A percentile compares a stretch with the other conserved stretches of the same genome.
These are phyloP conservation scores for Megaptera novaeangliae DNA, from an alignment of 2,113 vertebrate species.

Conservation along the genomic window DNA sequence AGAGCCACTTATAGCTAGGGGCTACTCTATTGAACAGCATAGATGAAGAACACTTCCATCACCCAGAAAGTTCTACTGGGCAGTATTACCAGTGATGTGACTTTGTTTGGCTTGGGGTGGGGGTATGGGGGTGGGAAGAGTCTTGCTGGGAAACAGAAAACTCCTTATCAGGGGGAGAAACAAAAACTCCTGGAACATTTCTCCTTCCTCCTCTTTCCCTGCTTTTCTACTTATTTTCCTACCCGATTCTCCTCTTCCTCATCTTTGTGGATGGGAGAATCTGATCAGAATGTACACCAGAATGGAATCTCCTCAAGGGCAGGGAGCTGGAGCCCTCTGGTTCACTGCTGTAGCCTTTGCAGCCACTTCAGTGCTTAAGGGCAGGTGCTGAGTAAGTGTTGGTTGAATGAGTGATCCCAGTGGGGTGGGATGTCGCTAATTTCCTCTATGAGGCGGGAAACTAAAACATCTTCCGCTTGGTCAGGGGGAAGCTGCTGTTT, in stretches of 20 bases:
- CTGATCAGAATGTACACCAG: not conserved
- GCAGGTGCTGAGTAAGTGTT: not conserved
- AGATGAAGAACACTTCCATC: not conserved
- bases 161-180: not conserved
- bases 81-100: not conserved
- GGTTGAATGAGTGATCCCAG: not conserved
- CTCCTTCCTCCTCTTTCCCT: slow-evolving; percentile 10
- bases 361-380: not conserved
- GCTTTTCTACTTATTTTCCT: slow-evolving; percentile 42
- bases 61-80: not conserved
- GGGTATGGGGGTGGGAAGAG: not conserved
- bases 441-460: not conserved
- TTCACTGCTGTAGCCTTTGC: not conserved
- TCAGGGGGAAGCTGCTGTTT: not conserved
- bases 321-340: not conserved
- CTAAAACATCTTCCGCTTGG: not conserved
- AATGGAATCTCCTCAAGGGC: not conserved
- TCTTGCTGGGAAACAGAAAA: not conserved
- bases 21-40: not conserved
- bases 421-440: not conserved
- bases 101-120: not conserved
- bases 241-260: not conserved
- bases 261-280: not conserved
- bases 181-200: not conserved
- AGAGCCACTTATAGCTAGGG: not conserved